Evolutionary conservation across 2,888 invertebrate genomes (phyloP).

Genomic region (Subacronicta megacephala): DNA sequence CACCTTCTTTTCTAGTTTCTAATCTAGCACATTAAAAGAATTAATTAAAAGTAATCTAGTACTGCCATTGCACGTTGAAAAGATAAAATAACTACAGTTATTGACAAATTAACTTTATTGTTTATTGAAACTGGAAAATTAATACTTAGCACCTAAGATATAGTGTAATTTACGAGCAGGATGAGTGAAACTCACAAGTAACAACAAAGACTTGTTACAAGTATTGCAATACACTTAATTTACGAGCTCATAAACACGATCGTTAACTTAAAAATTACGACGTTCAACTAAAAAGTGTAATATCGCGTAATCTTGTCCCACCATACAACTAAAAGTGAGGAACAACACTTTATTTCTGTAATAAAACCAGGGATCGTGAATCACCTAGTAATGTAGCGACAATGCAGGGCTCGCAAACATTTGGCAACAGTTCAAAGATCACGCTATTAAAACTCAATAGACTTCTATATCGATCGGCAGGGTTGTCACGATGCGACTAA

Average conservation of each 20-base stretch:
- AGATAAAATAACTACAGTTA: slow-evolving; percentile 1
- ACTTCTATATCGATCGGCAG: slow-evolving; percentile 76
- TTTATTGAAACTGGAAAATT: neutral
- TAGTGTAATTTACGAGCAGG: slow-evolving; percentile 28
- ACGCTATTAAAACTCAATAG: slow-evolving; percentile 82
- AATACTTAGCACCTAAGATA: slow-evolving; percentile 1
- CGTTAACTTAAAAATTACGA: slow-evolving; percentile 68
- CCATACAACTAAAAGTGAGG: slow-evolving; percentile 43
- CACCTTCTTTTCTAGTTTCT: too few relatives aligned
- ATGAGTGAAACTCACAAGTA: slow-evolving; percentile 30
- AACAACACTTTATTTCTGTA: slow-evolving; percentile 48
- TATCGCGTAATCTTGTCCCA: slow-evolving; percentile 52
- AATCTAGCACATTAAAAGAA: too few relatives aligned
- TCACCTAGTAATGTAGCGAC: slow-evolving; percentile 60
- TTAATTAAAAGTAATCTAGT: too few relatives aligned
- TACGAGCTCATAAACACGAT: slow-evolving; percentile 65
- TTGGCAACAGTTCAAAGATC: slow-evolving; percentile 84
- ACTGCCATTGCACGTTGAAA: neutral
- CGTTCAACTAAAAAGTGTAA: slow-evolving; percentile 60
- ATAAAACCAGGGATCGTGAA: slow-evolving; percentile 58
- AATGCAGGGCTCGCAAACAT: slow-evolving; percentile 66
- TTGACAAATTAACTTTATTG: neutral
- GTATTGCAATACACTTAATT: slow-evolving; percentile 63
- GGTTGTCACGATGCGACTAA: slow-evolving; percentile 83
- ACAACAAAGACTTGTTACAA: slow-evolving; percentile 36